Percentiles rank a stretch among this genome's conserved stretches.
phyloP scores from a whole-genome alignment of 2,888 invertebrate species.

The Ophioninae sp. region DNA sequence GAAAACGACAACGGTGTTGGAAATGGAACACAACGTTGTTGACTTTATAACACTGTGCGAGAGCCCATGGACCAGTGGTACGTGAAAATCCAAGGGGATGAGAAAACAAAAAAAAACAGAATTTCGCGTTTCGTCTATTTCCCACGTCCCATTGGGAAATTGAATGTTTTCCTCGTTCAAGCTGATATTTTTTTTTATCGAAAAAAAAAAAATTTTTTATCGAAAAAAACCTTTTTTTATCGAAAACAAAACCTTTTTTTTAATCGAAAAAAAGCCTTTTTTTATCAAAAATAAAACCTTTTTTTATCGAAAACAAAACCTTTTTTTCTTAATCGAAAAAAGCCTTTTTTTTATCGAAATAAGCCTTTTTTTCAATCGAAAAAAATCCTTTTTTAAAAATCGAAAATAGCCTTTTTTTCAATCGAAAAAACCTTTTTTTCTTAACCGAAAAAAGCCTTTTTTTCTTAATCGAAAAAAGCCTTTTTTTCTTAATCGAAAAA shows the following conservation, averaged over 20 bases:
- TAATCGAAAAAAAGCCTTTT: too few species aligned
- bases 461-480: too few species aligned
- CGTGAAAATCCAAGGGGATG: conserved; percentile 68
- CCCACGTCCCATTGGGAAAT: conserved; percentile 32
- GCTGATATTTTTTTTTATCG: conserved; percentile 6
- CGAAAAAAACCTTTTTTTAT: neutral
- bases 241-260: too few species aligned
- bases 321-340: neutral
- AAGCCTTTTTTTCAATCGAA: too few species aligned
- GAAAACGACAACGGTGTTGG: conserved; percentile 97
- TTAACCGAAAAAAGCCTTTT: too few species aligned
- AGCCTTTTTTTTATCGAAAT: too few species aligned
- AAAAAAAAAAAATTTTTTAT: too few species aligned
- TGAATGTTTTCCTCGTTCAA: conserved; percentile 29
- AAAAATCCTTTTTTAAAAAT: too few species aligned
- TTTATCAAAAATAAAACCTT: too few species aligned
- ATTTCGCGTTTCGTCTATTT: conserved; percentile 11
- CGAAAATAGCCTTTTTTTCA: too few species aligned
- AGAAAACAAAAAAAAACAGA: conserved; percentile 6
- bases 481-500: neutral
- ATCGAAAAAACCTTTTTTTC: neutral
- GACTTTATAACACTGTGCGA: conserved; percentile 98
- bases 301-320: too few species aligned
- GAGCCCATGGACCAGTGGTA: conserved; percentile 96
- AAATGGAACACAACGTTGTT: conserved; percentile 99